phyloP scores from a whole-genome alignment of 2,888 invertebrate species.

The Meta bourneti region DNA sequence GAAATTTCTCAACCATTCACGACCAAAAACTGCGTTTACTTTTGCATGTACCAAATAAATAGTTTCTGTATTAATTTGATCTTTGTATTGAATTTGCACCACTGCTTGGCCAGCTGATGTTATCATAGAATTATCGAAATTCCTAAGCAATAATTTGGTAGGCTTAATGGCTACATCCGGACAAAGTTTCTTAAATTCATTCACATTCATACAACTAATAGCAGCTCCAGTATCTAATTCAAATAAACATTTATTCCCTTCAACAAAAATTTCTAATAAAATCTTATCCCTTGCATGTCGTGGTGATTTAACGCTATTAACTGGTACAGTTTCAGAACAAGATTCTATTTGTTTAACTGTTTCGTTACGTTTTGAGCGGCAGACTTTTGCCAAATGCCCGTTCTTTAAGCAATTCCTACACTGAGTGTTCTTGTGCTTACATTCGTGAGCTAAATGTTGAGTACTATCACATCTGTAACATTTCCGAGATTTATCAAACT shows the following conservation, averaged over 20 bases:
- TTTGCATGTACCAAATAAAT: constrained; percentile 63
- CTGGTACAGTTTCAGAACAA: constrained; percentile 62
- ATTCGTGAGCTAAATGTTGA: constrained; percentile 64
- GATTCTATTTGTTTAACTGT: constrained; percentile 63
- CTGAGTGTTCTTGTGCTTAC: constrained; percentile 64
- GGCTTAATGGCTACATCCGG: constrained; percentile 33
- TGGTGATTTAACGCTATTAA: constrained; percentile 63
- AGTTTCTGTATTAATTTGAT: not conserved
- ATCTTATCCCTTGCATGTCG: constrained; percentile 65
- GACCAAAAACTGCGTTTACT: constrained; percentile 62
- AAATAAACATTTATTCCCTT: constrained; percentile 58
- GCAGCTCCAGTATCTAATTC: constrained; percentile 65
- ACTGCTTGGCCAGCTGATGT: constrained; percentile 29
- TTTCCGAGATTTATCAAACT: constrained; percentile 64
- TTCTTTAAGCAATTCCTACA: constrained; percentile 65
- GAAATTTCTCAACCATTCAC: constrained; percentile 46
- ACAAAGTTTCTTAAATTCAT: constrained; percentile 51
- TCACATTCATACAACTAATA: constrained; percentile 60
- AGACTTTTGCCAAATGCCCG: constrained; percentile 65
- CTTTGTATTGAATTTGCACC: constrained; percentile 11
- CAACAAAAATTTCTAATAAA: constrained; percentile 63
- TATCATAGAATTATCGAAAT: constrained; percentile 38
- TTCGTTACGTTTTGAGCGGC: constrained; percentile 62
- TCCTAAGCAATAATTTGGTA: constrained; percentile 39
- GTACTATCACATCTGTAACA: constrained; percentile 61